phyloP scores from a whole-genome alignment of 2,113 vertebrate genomes.

The Fukomys damarensis region DNA sequence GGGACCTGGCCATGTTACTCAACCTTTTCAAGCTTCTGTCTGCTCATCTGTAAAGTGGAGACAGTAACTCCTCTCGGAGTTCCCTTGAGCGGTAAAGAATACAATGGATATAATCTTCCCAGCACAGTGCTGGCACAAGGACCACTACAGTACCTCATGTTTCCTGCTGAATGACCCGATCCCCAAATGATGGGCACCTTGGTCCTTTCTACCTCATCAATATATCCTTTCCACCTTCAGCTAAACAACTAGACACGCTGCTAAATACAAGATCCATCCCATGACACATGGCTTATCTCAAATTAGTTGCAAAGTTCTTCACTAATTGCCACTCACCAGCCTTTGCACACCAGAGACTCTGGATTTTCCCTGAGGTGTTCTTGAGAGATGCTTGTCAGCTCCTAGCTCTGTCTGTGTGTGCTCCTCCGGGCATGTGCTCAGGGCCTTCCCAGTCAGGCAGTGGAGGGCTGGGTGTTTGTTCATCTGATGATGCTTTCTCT shows the following conservation, averaged over 20 bases:
- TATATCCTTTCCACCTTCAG: not conserved
- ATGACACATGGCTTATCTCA: fast-evolving
- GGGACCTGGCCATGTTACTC: not conserved
- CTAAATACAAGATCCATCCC: not conserved
- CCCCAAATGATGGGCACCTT: not conserved
- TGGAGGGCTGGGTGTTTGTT: not conserved
- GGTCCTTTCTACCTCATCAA: not conserved
- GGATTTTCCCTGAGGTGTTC: not conserved
- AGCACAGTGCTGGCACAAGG: not conserved
- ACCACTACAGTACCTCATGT: not conserved
- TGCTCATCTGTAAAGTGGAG: not conserved
- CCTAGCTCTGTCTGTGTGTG: not conserved
- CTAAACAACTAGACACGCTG: not conserved
- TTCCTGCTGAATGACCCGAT: not conserved
- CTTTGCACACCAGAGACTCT: not conserved
- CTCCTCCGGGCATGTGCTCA: not conserved
- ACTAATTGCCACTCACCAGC: not conserved
- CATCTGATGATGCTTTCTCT: not conserved
- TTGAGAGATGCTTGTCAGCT: not conserved
- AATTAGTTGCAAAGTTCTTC: not conserved
- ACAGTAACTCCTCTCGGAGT: not conserved
- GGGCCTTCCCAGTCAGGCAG: not conserved
- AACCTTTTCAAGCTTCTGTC: not conserved
- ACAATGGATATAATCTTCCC: not conserved
- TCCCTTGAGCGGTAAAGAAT: not conserved